Base-by-base conservation (phyloP, 2,888 invertebrate genomes). In the Lasius platythorax region DNA sequence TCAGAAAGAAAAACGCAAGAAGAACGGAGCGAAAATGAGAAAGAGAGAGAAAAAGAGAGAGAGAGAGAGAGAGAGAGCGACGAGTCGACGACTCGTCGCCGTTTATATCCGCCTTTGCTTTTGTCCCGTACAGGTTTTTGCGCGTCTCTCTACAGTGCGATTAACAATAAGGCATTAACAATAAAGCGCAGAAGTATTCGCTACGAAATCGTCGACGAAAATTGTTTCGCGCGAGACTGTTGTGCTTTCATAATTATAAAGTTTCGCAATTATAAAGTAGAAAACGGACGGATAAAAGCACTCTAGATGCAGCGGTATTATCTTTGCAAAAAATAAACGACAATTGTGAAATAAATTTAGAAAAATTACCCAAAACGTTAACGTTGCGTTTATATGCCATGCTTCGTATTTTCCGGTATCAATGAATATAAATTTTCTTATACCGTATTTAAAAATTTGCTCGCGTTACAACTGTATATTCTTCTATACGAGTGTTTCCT, bases 1-100 rank as follows among this genome's bases (percentile, higher is more conserved):
- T 90, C 88, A 87, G 91, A 91, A 90, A 92, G 92, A 92, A 92
- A 92, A 92, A 92, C 92, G 91, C 92, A 91, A 92, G 91, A 86
- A 91, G 89, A 90, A 86, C 90, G 74, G 79, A 70, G 73, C 53
- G 50, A 63, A 43, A 75, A 18, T 43, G 75, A 43, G 53, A 70
- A 46, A 53, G 82, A 86, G 58, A 64, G 66, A 72, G 40, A 28
- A 61, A 58, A n/a, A 50, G 53, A 63, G 50, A 12, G 3, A 46
- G 40, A 68, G 75, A 46, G 40, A 68, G 75, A 84, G 66, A 61
- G 30, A 70, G 70, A 61, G 8, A 61, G 73, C 28, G 64, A 18
- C 15, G 40, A 50, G 30, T 28, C 74, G 64, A 40, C 15, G 53
- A 58, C 58, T 43, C 50, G 61, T 83, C 50, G 64, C 30, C 58